Evolutionary conservation across 2,888 invertebrate species (phyloP), one percentile per base, ranked within the genome.

Genomic region (Antheraea assamensis): DNA sequence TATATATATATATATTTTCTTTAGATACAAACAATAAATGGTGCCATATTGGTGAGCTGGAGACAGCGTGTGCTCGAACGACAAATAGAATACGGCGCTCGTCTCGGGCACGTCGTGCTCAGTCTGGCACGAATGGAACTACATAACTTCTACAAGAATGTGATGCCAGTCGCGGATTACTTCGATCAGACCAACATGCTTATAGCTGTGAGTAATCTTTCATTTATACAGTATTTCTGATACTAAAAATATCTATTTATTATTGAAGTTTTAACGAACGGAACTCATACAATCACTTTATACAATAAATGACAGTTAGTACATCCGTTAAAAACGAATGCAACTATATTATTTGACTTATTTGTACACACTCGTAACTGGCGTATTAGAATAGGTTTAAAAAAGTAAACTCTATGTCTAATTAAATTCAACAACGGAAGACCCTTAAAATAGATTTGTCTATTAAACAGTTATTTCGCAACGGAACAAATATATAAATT

Each of bases 131-230:
- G 96, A 87, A 98, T 98, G 98, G 98, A 98, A 92, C 95, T 98
- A 74, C 96, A 96, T 87, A 98, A 98, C 95, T 98, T 98, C 95
- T 98, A 97, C 88, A 96, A 85, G 86, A 97, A 97, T 90, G 98
- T 98, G 72, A 97, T 98, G 96, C 98, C 98, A 0, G 98, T 98
- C 31, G 98, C 98, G 0, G 98, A 98, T 87, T 98, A 98, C 92
- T 98, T 98, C 87, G 98, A 98, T 87, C 98, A 98, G 90, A 97
- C 97, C 85, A 97, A 97, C 85, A 96, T 98, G 90, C 86, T 94
- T 2, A 86, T 93, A n/a, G 90, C 93, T 81, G 93, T 94, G 66
- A 91, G 93, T 87, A 4, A n/a, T 24, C 10, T 24, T 21, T 58
- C 24, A 58, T 24, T 24, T 24, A 58, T 58, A 24, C n/a, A 13